These are phyloP conservation scores for Drosophila virilis DNA, from an alignment of 1,140 invertebrate genomes.

Conservation along the genomic window DNA sequence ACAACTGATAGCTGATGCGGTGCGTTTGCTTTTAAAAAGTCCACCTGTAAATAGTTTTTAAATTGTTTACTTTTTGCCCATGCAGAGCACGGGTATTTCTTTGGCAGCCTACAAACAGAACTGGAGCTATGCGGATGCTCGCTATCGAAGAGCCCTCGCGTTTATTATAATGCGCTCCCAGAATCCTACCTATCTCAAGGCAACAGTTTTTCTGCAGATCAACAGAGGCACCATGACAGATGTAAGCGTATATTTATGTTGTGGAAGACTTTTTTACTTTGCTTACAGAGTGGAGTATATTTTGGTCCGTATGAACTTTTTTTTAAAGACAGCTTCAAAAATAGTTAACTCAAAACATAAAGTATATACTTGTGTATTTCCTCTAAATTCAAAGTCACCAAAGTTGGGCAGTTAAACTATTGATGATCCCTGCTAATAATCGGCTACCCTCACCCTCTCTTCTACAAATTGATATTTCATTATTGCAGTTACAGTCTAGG, in stretches of 20 bases:
- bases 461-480: too few species aligned
- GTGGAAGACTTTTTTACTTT: too few species aligned
- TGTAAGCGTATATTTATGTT: conserved; percentile 24
- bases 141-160: conserved; percentile 59
- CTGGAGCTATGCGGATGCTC: conserved; percentile 63
- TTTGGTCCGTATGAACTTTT: too few species aligned
- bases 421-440: too few species aligned
- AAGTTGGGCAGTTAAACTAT: too few species aligned
- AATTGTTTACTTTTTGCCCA: neutral
- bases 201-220: conserved; percentile 65
- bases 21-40: conserved; percentile 16
- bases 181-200: conserved; percentile 58
- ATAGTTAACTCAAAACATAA: too few species aligned
- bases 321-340: too few species aligned
- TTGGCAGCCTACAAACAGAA: conserved; percentile 70
- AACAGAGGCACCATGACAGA: conserved; percentile 67
- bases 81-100: conserved; percentile 59
- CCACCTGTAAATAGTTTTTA: neutral
- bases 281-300: too few species aligned
- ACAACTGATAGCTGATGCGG: conserved; percentile 65
- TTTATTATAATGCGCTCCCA: conserved; percentile 66
- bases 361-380: too few species aligned
- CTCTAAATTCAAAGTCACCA: too few species aligned
- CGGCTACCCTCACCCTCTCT: too few species aligned
- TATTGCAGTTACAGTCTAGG: too few species aligned